Evolutionary conservation across 2,113 vertebrate species (phyloP), one percentile per base, ranked within the genome.

Genomic region (Nanger granti): DNA sequence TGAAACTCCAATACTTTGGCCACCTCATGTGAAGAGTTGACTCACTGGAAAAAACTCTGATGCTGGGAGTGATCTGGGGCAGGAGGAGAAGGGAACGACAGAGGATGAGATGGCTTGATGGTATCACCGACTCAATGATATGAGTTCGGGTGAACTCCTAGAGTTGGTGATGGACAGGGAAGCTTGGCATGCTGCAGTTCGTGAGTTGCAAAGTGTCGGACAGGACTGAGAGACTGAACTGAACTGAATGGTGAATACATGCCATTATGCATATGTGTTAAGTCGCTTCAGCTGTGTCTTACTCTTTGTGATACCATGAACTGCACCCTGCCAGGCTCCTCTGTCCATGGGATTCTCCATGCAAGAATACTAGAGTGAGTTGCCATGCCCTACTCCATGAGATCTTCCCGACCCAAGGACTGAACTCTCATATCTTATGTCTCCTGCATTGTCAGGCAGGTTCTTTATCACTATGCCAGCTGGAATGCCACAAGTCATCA

Each of bases 121-220:
- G 12, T 13, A 62, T 62, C 28, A 31, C 12, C 12, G 1, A 62
- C 28, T 62, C 0, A 2, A 31, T 14, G 28, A 14, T 0, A 5
- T 31, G 0, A 62, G 12, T 62, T 31, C 31, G 6, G 11, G 60
- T 31, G 60, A 62, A 7, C 12, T 62, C 60, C 0, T 1, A 2
- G 60, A 14, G 12, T 62, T 62, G 2, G 12, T 12, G 12, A 14
- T 62, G 28, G 28, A 62, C 60, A 62, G 60, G 60, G 60, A 62
- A 29, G 28, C 60, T 29, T 62, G 12, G 28, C 29, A 2, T 62
- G 12, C 12, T 62, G 12, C 28, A 62, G 12, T 62, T 62, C 28
- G 31, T 62, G 12, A 13, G 12, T 62, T 1, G 28, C 28, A 31
- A 62, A 62, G 5, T 31, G 60, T 29, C 0, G 0, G 60, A 62